Evolutionary conservation across 2,113 vertebrate species (phyloP), one percentile per base, ranked within the genome.

Genomic region (Dicrurus megarhynchus): DNA sequence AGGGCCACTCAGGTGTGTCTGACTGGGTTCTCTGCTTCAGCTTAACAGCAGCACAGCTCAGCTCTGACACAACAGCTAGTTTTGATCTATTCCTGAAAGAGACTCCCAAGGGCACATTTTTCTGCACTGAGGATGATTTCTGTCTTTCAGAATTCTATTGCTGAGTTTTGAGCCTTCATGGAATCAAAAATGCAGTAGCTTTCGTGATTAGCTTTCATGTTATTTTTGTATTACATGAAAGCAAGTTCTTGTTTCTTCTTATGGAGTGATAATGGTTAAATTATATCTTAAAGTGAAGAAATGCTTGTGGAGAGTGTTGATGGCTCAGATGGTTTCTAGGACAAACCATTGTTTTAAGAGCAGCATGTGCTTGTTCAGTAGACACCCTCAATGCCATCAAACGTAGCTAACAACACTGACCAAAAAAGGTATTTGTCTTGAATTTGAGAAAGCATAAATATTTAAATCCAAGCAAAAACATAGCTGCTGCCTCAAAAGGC

Each of bases 291-390:
- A 91, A 87, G 30, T 65, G 41, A 57, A 84, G 49, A 82, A 80
- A 49, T 47, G 11, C 46, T 91, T 94, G 52, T 59, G 77, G 87
- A 59, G 84, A 87, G 55, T 80, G 64, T 63, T 73, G 39, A 79
- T 92, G 61, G 91, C 49, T 82, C 86, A 67, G 26, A 88, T 89
- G 27, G 39, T 81, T 85, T 95, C 57, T 52, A 82, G 85, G 76
- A 44, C n/a, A 37, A 82, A 76, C 33, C 4, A 32, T 68, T 77
- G n/a, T 96, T 97, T 97, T 81, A 92, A 94, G 41, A 95, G 55
- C 88, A 94, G 65, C 60, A 16, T 93, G 80, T 61, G 57, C 71
- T 94, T 87, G 33, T 82, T 85, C 84, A 33, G 41, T 53, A 76
- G 73, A 94, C 93, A 88, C 76, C 60, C 79, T 93, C 37, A 56